These are phyloP conservation scores for Drosophila pegasa DNA, from an alignment of 2,888 invertebrate genomes.

Conservation along the genomic window DNA sequence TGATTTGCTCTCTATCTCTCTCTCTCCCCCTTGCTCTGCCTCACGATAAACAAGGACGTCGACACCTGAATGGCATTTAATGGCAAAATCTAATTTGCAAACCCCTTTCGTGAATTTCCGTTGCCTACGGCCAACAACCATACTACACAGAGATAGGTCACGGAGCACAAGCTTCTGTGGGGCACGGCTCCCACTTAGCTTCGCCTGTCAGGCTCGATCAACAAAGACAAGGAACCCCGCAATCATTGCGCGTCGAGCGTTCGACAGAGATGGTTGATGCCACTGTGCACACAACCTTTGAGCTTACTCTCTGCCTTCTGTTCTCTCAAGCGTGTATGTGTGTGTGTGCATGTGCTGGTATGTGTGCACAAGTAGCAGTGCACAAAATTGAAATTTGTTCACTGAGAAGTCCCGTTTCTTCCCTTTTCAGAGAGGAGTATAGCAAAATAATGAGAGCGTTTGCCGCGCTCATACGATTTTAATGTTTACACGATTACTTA, in stretches of 20 bases:
- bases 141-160: background rate
- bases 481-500: background rate
- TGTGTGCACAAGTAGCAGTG: background rate
- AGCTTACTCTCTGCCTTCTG: background rate
- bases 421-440: background rate
- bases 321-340: background rate
- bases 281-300: background rate
- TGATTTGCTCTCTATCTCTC: constrained; percentile 33
- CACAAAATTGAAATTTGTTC: background rate
- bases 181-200: background rate
- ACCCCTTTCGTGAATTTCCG: constrained; percentile 42
- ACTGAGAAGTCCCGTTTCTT: background rate
- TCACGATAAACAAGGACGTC: constrained; percentile 41
- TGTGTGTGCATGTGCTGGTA: background rate
- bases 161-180: background rate
- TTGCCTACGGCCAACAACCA: constrained; percentile 30
- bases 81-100: constrained; percentile 63
- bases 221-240: background rate
- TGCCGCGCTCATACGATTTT: background rate
- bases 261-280: background rate
- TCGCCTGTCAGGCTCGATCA: constrained; percentile 2
- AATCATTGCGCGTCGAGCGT: background rate
- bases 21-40: constrained; percentile 29
- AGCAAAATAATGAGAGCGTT: background rate
- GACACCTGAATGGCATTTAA: constrained; percentile 47